phyloP scores from a whole-genome alignment of 2,797 vertebrate species.

The Mus caroli region DNA sequence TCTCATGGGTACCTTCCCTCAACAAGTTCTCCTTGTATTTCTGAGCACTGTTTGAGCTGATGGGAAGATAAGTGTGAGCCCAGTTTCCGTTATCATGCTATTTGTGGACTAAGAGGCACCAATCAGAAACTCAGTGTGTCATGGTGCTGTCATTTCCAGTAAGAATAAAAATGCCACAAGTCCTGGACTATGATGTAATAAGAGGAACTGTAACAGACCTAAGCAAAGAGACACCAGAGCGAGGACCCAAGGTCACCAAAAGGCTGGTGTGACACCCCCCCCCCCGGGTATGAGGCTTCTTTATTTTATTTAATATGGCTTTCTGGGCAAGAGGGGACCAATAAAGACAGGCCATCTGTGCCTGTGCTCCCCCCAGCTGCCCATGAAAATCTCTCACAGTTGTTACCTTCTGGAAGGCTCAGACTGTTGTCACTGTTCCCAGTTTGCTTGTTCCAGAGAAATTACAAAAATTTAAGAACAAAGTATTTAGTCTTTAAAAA shows the following conservation, averaged over 20 bases:
- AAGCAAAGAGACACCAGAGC: not conserved
- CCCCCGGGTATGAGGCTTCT: constrained; percentile 9
- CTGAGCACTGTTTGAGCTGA: not conserved
- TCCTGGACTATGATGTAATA: not conserved
- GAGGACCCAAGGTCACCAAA: not conserved
- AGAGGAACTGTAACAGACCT: constrained; percentile 10
- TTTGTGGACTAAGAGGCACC: constrained; percentile 62
- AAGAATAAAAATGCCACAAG: not conserved
- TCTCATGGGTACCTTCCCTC: not conserved
- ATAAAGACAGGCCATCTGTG: constrained; percentile 67
- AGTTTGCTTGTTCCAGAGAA: constrained; percentile 39
- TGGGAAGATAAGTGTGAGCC: not conserved
- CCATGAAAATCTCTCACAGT: not conserved
- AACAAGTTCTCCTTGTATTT: not conserved
- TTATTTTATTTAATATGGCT: constrained; percentile 58
- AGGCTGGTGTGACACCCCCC: not conserved
- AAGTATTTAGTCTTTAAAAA: constrained; percentile 40
- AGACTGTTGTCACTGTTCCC: constrained; percentile 57
- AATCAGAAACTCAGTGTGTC: constrained; percentile 26
- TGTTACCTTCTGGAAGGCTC: constrained; percentile 66
- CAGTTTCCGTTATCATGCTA: not conserved
- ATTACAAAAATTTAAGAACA: constrained; percentile 44
- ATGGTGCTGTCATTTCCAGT: constrained; percentile 52
- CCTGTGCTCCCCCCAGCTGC: constrained; percentile 23
- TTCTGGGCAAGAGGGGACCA: constrained; percentile 58